These are phyloP conservation scores for Rhinophrynus dorsalis DNA, from an alignment of 2,797 vertebrate species.

Conservation along the genomic window DNA sequence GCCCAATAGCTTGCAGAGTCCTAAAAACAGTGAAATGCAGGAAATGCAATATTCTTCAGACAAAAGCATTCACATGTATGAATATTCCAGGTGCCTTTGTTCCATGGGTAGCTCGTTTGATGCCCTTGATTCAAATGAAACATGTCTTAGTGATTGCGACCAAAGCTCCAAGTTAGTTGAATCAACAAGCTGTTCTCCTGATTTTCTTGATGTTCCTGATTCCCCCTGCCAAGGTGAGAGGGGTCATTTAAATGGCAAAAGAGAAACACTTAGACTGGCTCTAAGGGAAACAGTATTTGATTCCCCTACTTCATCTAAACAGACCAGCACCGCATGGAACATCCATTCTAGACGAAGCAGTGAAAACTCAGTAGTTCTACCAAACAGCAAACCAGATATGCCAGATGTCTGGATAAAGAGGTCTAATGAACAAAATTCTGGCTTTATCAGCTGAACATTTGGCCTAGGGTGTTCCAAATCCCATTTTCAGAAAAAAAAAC, in stretches of 20 bases:
- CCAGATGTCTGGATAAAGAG: constrained; percentile 97
- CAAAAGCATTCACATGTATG: constrained; percentile 59
- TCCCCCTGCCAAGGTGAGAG: constrained; percentile 65
- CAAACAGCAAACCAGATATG: constrained; percentile 93
- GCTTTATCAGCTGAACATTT: constrained; percentile 64
- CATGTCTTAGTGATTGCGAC: constrained; percentile 83
- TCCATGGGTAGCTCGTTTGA: constrained; percentile 83
- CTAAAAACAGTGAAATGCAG: constrained; percentile 57
- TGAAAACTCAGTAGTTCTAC: constrained; percentile 80
- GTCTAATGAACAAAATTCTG: constrained; percentile 67
- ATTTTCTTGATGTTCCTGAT: constrained; percentile 63
- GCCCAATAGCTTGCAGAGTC: constrained; percentile 55
- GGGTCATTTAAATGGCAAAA: constrained; percentile 88
- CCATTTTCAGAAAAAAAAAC: too few species aligned
- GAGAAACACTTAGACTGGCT: constrained; percentile 88
- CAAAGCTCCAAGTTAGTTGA: constrained; percentile 68
- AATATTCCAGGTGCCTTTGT: constrained; percentile 69
- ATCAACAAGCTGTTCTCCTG: constrained; percentile 66
- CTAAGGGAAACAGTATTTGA: constrained; percentile 90
- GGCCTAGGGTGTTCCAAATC: too few species aligned
- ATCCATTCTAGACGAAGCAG: constrained; percentile 75
- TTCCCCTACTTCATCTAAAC: constrained; percentile 67
- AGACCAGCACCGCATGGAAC: constrained; percentile 73
- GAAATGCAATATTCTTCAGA: constrained; percentile 60
- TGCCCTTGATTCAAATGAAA: constrained; percentile 88